phyloP scores from a whole-genome alignment of 1,140 invertebrate genomes.

The Bombus polaris region DNA sequence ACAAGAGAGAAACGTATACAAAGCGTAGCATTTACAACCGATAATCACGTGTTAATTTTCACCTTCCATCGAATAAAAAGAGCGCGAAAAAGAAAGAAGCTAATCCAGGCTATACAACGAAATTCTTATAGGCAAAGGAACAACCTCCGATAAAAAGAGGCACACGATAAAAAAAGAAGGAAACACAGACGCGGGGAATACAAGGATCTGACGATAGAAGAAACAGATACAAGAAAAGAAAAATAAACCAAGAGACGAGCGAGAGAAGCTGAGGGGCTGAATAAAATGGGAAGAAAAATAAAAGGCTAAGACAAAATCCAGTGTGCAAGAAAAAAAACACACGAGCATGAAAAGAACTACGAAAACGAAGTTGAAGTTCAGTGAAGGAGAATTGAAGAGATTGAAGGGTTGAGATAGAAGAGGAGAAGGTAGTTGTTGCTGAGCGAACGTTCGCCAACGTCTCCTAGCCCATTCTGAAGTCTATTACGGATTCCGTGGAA shows the following conservation, averaged over 20 bases:
- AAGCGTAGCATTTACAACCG: not conserved
- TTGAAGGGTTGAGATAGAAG: not conserved
- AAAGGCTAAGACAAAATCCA: not conserved
- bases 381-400: not conserved
- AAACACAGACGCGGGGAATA: not conserved
- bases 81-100: not conserved
- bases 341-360: not conserved
- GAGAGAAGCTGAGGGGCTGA: not conserved
- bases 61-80: not conserved
- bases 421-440: constrained; percentile 38
- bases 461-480: constrained; percentile 66
- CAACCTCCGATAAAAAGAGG: not conserved
- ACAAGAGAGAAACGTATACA: no score
- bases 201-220: not conserved
- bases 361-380: not conserved
- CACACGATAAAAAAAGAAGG: not conserved
- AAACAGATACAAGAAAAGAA: not conserved
- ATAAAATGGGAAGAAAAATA: not conserved
- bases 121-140: not conserved
- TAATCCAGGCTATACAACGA: not conserved
- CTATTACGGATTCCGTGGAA: constrained; percentile 74
- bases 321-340: not conserved
- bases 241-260: not conserved
- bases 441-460: constrained; percentile 55
- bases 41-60: not conserved